phyloP scores from a whole-genome alignment of 2,888 invertebrate species.

The Lomographa bimaculata region DNA sequence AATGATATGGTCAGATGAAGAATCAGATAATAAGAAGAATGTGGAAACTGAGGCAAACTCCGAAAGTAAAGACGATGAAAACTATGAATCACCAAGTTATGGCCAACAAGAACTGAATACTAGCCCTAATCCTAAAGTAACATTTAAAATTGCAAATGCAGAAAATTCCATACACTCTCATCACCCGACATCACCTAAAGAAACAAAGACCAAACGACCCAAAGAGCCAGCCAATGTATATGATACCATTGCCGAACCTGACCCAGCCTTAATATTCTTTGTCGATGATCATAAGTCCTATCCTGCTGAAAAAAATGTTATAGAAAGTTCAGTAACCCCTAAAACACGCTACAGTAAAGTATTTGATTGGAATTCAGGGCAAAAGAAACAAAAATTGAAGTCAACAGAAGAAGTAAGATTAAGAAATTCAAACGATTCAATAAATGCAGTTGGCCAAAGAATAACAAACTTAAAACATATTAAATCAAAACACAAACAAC shows the following conservation, averaged over 20 bases:
- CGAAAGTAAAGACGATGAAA: no score
- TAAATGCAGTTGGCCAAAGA: no score
- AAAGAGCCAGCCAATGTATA: neutral
- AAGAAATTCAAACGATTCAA: neutral
- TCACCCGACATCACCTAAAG: no score
- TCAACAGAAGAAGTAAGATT: conserved; percentile 1
- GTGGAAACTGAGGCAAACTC: no score
- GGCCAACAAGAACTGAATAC: no score
- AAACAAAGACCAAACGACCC: conserved; percentile 8
- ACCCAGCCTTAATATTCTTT: conserved; percentile 25
- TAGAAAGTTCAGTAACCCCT: neutral
- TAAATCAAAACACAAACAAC: no score
- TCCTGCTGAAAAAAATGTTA: conserved; percentile 3
- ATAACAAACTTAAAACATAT: no score
- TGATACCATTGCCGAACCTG: conserved; percentile 7
- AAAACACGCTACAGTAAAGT: conserved; percentile 27
- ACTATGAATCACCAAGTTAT: no score
- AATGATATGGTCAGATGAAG: conserved; percentile 39
- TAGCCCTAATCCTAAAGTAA: no score
- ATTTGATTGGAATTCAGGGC: conserved; percentile 2
- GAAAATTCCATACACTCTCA: no score
- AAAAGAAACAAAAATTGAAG: neutral
- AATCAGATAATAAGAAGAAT: conserved; percentile 1
- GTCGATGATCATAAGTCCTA: conserved; percentile 25
- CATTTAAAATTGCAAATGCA: no score